Conservation (phyloP, 2,888 invertebrate species). For the Clusia tigrina region DNA sequence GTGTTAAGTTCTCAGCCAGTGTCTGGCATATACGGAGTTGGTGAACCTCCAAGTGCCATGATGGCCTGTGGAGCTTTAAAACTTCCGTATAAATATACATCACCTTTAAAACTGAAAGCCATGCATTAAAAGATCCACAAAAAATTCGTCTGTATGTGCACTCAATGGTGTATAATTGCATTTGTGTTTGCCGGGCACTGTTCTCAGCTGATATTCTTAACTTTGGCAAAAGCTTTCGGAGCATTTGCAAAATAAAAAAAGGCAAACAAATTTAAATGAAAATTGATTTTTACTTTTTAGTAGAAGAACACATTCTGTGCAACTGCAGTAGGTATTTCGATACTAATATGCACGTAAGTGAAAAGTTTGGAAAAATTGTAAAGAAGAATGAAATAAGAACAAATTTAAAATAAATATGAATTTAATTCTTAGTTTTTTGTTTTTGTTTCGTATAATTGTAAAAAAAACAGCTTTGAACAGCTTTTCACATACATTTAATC, state of each 20-base stretch:
- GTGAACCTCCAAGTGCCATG: no score
- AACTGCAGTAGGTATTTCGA: not conserved
- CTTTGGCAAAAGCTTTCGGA: conserved; percentile 8
- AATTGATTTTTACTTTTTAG: conserved; percentile 5
- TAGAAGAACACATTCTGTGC: not conserved
- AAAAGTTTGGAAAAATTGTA: conserved; percentile 1
- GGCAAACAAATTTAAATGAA: not conserved
- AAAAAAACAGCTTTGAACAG: no score
- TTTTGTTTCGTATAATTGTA: no score
- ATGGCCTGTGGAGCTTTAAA: no score
- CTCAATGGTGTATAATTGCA: no score
- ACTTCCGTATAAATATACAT: no score
- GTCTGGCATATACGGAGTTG: no score
- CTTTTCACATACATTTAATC: not conserved
- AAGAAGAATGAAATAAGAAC: conserved; percentile 7
- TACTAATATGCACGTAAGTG: not conserved
- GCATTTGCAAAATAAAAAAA: not conserved
- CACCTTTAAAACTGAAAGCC: no score
- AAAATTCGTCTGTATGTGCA: no score
- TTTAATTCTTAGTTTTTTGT: no score
- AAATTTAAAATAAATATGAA: not conserved
- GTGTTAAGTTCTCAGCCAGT: no score
- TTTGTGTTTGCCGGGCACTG: not conserved
- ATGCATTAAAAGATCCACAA: no score
- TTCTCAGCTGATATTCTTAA: conserved; percentile 13